Conservation (phyloP, 2,113 vertebrate species). For the Phoenicopterus ruber region DNA sequence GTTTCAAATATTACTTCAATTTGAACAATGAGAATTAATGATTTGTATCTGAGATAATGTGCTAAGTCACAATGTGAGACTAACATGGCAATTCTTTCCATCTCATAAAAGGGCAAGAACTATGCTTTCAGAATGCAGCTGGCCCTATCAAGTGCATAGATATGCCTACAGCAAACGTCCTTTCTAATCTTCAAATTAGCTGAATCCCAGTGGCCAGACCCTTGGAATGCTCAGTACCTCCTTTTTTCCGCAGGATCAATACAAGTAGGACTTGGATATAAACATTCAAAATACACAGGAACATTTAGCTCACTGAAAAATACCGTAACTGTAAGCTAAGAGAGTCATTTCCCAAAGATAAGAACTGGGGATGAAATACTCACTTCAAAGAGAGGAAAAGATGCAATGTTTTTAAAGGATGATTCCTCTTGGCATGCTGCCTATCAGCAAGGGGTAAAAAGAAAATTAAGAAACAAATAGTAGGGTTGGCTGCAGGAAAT, state of each 20-base stretch:
- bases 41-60: not conserved
- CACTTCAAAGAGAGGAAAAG: not conserved
- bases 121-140: not conserved
- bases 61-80: not conserved
- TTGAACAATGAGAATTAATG: not conserved
- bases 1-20: not conserved
- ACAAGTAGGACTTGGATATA: not conserved
- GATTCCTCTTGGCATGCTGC: not conserved
- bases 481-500: not conserved
- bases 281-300: not conserved
- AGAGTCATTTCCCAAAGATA: not conserved
- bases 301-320: not conserved
- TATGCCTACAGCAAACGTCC: not conserved
- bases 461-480: not conserved
- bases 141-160: not conserved
- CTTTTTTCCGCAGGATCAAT: not conserved
- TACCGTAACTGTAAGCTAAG: accelerated
- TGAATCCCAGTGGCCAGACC: not conserved
- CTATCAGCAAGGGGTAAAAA: not conserved
- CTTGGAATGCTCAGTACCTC: not conserved
- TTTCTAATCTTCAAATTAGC: not conserved
- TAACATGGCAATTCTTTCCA: not conserved
- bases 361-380: not conserved
- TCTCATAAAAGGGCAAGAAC: not conserved
- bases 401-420: not conserved